phyloP scores from a whole-genome alignment of 2,797 vertebrate species.

The Acanthurus leucopareius region DNA sequence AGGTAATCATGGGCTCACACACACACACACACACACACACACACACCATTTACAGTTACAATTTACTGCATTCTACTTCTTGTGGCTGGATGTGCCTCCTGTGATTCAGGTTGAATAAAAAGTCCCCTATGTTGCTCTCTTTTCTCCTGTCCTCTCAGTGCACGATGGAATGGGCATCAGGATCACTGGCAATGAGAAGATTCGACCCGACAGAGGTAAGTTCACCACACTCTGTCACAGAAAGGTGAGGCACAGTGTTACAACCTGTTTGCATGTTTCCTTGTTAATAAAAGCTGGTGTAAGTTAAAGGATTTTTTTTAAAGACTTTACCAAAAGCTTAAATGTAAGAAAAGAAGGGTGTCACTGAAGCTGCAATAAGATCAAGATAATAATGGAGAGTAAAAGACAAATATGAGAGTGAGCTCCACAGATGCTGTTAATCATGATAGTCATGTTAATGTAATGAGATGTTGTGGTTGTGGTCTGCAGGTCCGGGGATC shows the following conservation, averaged over 20 bases:
- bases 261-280: too few species aligned
- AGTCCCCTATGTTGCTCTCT: slow-evolving; percentile 1
- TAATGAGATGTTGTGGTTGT: background rate
- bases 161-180: slow-evolving; percentile 96
- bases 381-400: background rate
- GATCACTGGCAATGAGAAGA: slow-evolving; percentile 93
- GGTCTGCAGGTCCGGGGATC: slow-evolving; percentile 89
- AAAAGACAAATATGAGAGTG: background rate
- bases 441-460: background rate
- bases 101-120: background rate
- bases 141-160: slow-evolving; percentile 81
- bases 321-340: background rate
- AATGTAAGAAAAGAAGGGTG: slow-evolving; percentile 2
- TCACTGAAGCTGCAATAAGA: background rate
- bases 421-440: background rate
- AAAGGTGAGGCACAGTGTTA: too few species aligned
- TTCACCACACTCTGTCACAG: slow-evolving; percentile 16
- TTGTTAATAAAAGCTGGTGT: too few species aligned
- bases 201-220: slow-evolving; percentile 92
- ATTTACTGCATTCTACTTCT: too few species aligned
- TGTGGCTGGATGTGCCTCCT: too few species aligned
- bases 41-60: background rate
- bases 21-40: slow-evolving; percentile 2
- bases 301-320: background rate
- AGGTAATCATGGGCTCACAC: slow-evolving; percentile 80